Percentiles rank a stretch among this genome's conserved stretches.
Conservation (phyloP, 23 tunicate species). For the Clavelina lepadiformis region DNA sequence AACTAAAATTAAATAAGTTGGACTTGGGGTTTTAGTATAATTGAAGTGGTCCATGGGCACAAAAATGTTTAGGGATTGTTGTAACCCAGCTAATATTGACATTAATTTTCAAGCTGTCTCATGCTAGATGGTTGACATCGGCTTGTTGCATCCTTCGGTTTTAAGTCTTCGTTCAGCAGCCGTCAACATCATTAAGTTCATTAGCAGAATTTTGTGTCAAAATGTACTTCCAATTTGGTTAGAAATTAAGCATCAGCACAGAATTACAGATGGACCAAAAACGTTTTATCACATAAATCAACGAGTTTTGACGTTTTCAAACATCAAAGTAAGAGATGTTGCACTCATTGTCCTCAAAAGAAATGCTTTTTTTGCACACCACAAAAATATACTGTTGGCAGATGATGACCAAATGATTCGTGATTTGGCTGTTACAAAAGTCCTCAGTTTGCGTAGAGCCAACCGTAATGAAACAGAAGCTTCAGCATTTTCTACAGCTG, state of each 20-base stretch:
- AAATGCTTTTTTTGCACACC: slow-evolving; percentile 37
- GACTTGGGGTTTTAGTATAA: too few species aligned
- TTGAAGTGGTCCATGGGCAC: too few species aligned
- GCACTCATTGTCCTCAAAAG: slow-evolving; percentile 5
- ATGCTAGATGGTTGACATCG: slow-evolving; percentile 26
- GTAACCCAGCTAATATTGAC: too few species aligned
- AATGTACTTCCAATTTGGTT: slow-evolving; percentile 21
- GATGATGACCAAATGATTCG: slow-evolving; percentile 16
- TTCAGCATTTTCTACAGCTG: too few species aligned
- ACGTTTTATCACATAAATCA: slow-evolving; percentile 4
- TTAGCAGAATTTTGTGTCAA: slow-evolving; percentile 23
- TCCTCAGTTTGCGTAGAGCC: too few species aligned
- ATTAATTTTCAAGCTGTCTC: too few species aligned
- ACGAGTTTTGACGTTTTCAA: slow-evolving; percentile 1
- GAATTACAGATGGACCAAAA: slow-evolving; percentile 15
- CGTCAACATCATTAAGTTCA: background rate
- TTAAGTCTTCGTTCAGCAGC: slow-evolving; percentile 8
- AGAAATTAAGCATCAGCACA: slow-evolving; percentile 2
- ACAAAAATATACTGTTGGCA: slow-evolving; percentile 22
- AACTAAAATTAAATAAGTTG: too few species aligned
- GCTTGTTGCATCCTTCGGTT: slow-evolving; percentile 17
- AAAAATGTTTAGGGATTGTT: too few species aligned
- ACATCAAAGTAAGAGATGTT: slow-evolving; percentile 4
- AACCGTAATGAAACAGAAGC: too few species aligned
- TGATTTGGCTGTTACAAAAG: slow-evolving; percentile 3